Base-by-base conservation (phyloP, 2,888 invertebrate genomes). In the Criorhina ranunculi region DNA sequence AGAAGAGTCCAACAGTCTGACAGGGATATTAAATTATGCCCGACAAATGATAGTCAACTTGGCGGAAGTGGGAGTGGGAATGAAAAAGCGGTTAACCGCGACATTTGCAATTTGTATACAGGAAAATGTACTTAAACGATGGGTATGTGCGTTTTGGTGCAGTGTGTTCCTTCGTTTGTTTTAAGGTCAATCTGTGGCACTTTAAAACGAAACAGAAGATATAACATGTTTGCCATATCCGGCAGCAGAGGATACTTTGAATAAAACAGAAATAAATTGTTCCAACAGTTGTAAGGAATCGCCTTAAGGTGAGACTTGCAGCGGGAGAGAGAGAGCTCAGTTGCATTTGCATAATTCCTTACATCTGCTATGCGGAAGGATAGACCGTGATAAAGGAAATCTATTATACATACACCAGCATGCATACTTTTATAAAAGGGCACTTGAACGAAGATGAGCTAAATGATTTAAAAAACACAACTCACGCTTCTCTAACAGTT, bases 51-150 rank as follows among this genome's bases (percentile, higher is more conserved):
- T 62, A 12, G 35, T 59, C 12, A 64, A 31, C 40, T 35, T 42
- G 24, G 24, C n/a, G 11, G 19, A 17, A 29, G 33, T 0, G 24
- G 11, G 33, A 40, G 17, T 33, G 29, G 12, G 37, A 37, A 12
- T 62, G 31, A 44, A 24, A 29, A 17, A 33, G 29, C 17, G 77
- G 77, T 60, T 66, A 60, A 82, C 82, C 82, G 44, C 59, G 60
- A 66, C 77, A 77, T 72, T 77, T 81, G 81, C 80, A 75, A 62
- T 46, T 59, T 62, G 35, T 69, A 51, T 80, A 33, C 69, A 62
- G 49, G 62, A 57, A 53, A 55, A 62, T 62, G 53, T n/a, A 77
- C 35, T 57, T 40, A 64, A 64, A 72, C 57, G 15, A 15, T 46
- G 46, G 3, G n/a, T 42, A n/a, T 49, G 24, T 44, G 60, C 12